Conservation (phyloP, 2,888 invertebrate species). For the Gerris lacustris region DNA sequence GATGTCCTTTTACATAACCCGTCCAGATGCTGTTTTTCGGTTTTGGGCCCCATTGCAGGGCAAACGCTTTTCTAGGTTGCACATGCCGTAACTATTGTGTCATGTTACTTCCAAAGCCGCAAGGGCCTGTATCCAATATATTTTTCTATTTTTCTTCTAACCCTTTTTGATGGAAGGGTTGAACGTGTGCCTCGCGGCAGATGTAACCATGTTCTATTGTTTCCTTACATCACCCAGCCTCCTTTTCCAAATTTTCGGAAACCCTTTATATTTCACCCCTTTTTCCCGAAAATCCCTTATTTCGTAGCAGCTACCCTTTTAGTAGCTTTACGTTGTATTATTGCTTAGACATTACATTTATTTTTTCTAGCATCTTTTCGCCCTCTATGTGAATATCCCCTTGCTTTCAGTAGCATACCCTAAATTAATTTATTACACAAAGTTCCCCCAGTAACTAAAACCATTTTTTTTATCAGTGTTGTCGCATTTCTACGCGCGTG, state of each 20-base stretch:
- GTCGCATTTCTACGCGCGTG: neutral
- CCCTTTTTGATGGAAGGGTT: conserved; percentile 3
- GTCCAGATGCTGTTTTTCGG: neutral
- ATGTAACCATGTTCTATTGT: neutral
- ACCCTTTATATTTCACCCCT: conserved; percentile 12
- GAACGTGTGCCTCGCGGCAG: neutral
- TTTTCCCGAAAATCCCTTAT: neutral
- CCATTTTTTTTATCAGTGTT: neutral
- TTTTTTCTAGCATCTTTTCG: neutral
- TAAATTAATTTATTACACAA: neutral
- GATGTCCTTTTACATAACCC: neutral
- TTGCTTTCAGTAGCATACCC: neutral
- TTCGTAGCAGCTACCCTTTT: neutral
- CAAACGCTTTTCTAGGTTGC: neutral
- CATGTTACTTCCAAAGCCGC: neutral
- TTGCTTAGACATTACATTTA: neutral
- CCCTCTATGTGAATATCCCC: neutral
- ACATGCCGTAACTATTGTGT: conserved; percentile 9
- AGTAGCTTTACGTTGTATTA: neutral
- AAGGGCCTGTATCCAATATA: too few species aligned
- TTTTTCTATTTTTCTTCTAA: neutral
- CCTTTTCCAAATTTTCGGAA: conserved; percentile 25
- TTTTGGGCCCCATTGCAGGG: neutral
- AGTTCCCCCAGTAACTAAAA: neutral
- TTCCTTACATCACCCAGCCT: neutral